Conservation (phyloP, 2,888 invertebrate species). For the Altica lythri region DNA sequence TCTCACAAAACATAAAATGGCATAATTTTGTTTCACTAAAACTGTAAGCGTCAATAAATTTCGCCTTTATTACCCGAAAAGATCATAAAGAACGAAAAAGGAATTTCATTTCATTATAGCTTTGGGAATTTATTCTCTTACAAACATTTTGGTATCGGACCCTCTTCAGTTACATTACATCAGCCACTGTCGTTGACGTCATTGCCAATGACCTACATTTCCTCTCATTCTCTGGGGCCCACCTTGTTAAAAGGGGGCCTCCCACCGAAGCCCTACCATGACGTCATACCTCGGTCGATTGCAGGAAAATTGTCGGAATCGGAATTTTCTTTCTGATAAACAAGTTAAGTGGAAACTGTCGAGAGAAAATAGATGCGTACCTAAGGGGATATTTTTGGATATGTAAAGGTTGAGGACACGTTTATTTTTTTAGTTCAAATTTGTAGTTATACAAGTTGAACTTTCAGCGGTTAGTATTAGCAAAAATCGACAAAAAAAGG, state of each 20-base stretch:
- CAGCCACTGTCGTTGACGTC: conserved; percentile 20
- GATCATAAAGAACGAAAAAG: too few species aligned
- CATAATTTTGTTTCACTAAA: too few species aligned
- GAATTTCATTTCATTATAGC: background rate
- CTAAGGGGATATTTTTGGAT: too few species aligned
- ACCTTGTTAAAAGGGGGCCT: background rate
- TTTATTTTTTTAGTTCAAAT: too few species aligned
- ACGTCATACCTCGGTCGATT: conserved; percentile 29
- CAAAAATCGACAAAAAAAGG: too few species aligned
- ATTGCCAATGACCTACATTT: conserved; percentile 22
- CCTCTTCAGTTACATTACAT: background rate
- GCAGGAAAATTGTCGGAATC: conserved; percentile 13
- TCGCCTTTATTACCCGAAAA: too few species aligned
- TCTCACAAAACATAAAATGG: too few species aligned
- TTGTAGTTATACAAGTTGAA: too few species aligned
- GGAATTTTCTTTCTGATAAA: conserved; percentile 24
- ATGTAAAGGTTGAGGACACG: too few species aligned
- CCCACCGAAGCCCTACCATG: conserved; percentile 11
- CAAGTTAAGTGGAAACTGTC: conserved; percentile 22
- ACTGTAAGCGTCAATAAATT: too few species aligned
- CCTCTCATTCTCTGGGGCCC: conserved; percentile 4
- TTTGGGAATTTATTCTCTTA: background rate
- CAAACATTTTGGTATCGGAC: background rate
- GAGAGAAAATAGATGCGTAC: background rate
- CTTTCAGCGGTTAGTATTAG: too few species aligned